Evolutionary conservation across 1,140 invertebrate genomes (phyloP).

Genomic region (Frieseomelitta varia): DNA sequence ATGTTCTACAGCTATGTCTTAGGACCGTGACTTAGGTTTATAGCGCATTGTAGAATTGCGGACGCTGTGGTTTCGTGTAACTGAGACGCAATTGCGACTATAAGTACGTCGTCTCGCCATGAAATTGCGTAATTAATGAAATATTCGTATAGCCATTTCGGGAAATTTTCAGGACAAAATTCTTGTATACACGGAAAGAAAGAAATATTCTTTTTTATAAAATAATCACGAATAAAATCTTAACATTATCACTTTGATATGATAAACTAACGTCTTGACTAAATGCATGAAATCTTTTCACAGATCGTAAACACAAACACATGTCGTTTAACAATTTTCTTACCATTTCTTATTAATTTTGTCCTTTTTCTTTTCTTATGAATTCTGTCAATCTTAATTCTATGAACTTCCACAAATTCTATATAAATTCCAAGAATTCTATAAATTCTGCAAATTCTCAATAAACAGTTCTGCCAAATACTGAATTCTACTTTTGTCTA

Average conservation of each 20-base stretch:
- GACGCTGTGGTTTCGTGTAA: background rate
- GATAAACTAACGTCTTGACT: too few species aligned
- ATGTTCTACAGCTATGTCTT: conserved; percentile 10
- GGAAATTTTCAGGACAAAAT: background rate
- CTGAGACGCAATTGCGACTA: background rate
- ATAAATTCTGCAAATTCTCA: background rate
- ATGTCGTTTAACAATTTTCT: background rate
- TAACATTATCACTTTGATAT: too few species aligned
- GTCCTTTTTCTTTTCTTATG: background rate
- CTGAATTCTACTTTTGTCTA: background rate
- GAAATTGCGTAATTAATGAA: background rate
- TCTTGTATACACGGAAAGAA: too few species aligned
- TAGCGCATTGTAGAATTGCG: background rate
- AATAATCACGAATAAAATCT: too few species aligned
- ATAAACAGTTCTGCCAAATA: too few species aligned
- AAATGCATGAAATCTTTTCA: background rate
- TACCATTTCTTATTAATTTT: background rate
- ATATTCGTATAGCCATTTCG: too few species aligned
- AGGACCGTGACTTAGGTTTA: background rate
- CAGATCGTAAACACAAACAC: background rate
- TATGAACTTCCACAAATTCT: too few species aligned
- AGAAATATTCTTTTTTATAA: too few species aligned
- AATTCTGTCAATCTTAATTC: too few species aligned
- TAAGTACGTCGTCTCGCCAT: background rate
- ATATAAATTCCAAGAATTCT: too few species aligned